Evolutionary conservation across 2,797 vertebrate species (phyloP).

Genomic region (Micrastur ruficollis): DNA sequence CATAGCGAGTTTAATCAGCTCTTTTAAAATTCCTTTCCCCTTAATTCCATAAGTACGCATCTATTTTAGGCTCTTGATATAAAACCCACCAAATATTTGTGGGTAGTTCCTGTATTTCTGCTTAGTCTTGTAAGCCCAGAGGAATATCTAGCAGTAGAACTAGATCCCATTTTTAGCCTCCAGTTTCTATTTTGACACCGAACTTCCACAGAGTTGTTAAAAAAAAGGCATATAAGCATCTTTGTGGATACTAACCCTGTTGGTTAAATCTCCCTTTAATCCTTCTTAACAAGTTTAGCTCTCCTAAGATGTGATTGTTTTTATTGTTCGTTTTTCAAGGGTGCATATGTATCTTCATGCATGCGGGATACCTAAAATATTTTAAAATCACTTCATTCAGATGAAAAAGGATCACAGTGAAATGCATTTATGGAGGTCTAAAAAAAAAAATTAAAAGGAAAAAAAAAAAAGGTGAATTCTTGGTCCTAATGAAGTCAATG

Average conservation of each 20-base stretch:
- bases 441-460: background rate
- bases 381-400: background rate
- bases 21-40: background rate
- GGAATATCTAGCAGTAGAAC: background rate
- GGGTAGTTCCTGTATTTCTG: background rate
- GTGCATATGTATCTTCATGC: background rate
- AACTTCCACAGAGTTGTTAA: background rate
- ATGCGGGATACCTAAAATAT: background rate
- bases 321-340: background rate
- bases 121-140: background rate
- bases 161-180: slow-evolving; percentile 18
- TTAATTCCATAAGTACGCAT: background rate
- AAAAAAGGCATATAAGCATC: background rate
- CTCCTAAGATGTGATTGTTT: background rate
- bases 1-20: background rate
- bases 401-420: background rate
- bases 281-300: background rate
- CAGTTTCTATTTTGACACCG: background rate
- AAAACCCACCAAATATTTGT: slow-evolving; percentile 23
- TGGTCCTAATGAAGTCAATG: background rate
- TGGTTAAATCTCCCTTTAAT: background rate
- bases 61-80: slow-evolving; percentile 6
- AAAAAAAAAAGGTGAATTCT: background rate
- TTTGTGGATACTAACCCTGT: background rate
- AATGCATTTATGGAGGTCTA: background rate